Base-by-base conservation (phyloP, 2,888 invertebrate species). In the Schizaphis graminum region DNA sequence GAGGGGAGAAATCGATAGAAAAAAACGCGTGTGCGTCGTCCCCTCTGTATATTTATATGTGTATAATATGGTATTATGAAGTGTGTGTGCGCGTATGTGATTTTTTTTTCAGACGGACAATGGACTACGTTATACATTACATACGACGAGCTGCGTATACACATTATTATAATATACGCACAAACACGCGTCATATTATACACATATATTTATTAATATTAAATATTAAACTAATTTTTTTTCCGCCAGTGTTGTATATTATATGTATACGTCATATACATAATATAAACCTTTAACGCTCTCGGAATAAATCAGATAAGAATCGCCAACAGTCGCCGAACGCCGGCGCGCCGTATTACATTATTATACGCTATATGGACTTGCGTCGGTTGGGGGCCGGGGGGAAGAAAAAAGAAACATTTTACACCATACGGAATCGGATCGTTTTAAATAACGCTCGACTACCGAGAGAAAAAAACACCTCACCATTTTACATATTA, bases 1-100 rank as follows among this genome's bases (percentile, higher is more conserved):
- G 47, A 49, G n/a, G 44, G 35, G 91, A 77, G 91, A 91, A 91
- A 91, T 91, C 91, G 91, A 91, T 91, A 53, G 35, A 77, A 49
- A 89, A 89, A 77, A 89, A 89, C 41, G 47, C 77, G 90, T 47
- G n/a, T 35, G n/a, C 90, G 91, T 91, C 91, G 56, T 28, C 57
- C 41, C 41, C 89, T 89, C 53, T 88, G 53, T 24, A 10, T 35
- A 41, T 41, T 13, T 56, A 13, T 57, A 57, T 26, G 7, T 28
- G 49, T 86, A 53, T 49, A 88, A 44, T 26, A 44, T 26, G n/a
- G 77, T 77, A 21, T 77, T 77, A 77, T 35, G 77, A 86, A 86
- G 57, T 35, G n/a, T 41, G 91, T 49, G 47, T 67, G 77, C 49
- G 77, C 21, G 89, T 87, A 26, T 35, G 77, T 7, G 16, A 41